Evolutionary conservation across 2,113 vertebrate genomes (phyloP).

Genomic region (Recurvirostra avosetta): DNA sequence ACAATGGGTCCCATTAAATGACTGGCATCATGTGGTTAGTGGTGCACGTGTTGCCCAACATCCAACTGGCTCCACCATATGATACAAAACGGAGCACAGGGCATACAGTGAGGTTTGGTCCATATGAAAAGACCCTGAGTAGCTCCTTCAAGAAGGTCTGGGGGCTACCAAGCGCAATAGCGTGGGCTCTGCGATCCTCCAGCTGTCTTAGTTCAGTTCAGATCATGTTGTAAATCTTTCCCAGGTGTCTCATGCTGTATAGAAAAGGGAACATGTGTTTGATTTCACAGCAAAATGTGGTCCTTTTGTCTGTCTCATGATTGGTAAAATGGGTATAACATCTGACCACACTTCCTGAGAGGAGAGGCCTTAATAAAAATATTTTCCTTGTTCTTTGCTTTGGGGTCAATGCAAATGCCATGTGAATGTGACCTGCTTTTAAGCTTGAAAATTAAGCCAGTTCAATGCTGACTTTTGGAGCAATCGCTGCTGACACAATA

Average conservation of each 20-base stretch:
- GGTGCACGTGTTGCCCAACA: not conserved
- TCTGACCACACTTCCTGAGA: accelerated
- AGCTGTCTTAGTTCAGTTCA: not conserved
- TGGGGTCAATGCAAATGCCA: not conserved
- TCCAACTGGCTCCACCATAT: not conserved
- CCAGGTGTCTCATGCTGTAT: not conserved
- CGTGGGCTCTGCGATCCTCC: not conserved
- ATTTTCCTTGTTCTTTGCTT: not conserved
- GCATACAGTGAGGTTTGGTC: not conserved
- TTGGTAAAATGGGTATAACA: not conserved
- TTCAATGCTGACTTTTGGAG: not conserved
- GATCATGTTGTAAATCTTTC: not conserved
- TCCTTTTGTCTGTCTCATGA: not conserved
- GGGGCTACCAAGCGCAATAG: not conserved
- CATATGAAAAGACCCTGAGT: not conserved
- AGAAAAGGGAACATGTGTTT: not conserved
- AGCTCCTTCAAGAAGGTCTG: not conserved
- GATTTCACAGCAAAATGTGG: not conserved
- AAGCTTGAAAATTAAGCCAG: not conserved
- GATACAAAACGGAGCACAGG: not conserved
- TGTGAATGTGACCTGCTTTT: not conserved
- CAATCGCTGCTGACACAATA: not conserved
- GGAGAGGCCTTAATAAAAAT: not conserved
- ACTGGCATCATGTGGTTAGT: not conserved
- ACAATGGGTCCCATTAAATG: not conserved